Evolutionary conservation across 2,797 vertebrate species (phyloP).

Genomic region (Sebastes hopkinsi): DNA sequence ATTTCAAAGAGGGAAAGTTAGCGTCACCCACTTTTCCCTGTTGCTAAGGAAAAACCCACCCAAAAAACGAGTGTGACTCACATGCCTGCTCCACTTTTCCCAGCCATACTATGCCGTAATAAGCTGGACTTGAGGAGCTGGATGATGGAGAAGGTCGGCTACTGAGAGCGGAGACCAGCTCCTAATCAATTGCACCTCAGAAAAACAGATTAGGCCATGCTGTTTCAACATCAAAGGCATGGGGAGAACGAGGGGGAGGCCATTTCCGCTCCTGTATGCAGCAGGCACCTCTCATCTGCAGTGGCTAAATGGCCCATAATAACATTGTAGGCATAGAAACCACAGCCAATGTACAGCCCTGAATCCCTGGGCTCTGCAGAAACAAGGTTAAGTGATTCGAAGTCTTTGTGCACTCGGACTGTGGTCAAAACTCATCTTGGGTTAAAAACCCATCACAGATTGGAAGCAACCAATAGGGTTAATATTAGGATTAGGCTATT

Average conservation of each 20-base stretch:
- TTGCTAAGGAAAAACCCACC: constrained; percentile 62
- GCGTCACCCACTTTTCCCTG: constrained; percentile 52
- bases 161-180: constrained; percentile 32
- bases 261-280: constrained; percentile 45
- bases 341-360: background rate
- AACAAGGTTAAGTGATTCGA: constrained; percentile 21
- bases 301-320: constrained; percentile 44
- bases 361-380: background rate
- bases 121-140: constrained; percentile 24
- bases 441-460: background rate
- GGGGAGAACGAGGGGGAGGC: constrained; percentile 16
- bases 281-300: constrained; percentile 32
- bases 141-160: constrained; percentile 35
- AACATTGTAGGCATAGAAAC: constrained; percentile 51
- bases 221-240: constrained; percentile 64
- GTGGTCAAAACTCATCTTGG: background rate
- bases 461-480: background rate
- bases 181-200: constrained; percentile 53
- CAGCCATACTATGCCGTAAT: constrained; percentile 29
- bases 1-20: constrained; percentile 64
- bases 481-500: background rate
- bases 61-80: constrained; percentile 70
- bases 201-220: constrained; percentile 52
- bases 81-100: constrained; percentile 39
- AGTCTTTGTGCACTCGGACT: constrained; percentile 9